Evolutionary conservation across 2,888 invertebrate genomes (phyloP).

Genomic region (Lasioglossum villosulum): DNA sequence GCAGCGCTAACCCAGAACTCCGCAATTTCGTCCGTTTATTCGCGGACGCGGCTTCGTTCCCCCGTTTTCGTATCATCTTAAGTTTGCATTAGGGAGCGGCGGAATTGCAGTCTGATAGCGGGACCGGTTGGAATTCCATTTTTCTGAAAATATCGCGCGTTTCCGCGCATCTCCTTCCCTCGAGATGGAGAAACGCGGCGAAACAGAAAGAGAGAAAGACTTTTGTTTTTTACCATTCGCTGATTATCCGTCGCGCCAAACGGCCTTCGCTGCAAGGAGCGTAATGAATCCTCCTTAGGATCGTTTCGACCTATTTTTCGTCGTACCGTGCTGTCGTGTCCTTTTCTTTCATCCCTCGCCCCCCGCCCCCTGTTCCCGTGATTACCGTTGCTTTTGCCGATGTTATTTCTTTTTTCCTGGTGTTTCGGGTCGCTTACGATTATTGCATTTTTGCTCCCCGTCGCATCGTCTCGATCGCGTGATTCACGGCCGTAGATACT

Average conservation of each 20-base stretch:
- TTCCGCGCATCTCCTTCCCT: not conserved
- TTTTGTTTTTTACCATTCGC: constrained; percentile 22
- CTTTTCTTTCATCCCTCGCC: constrained; percentile 17
- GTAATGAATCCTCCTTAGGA: constrained; percentile 59
- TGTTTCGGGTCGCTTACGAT: constrained; percentile 55
- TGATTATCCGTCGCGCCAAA: constrained; percentile 40
- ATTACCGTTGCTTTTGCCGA: constrained; percentile 45
- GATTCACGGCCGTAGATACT: not conserved
- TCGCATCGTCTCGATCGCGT: not conserved
- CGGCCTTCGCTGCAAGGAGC: constrained; percentile 13
- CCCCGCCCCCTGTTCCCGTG: constrained; percentile 24
- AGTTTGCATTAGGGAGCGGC: constrained; percentile 24
- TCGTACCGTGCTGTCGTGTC: constrained; percentile 25
- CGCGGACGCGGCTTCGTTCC: constrained; percentile 5
- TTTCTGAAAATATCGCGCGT: constrained; percentile 34
- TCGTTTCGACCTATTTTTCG: constrained; percentile 57
- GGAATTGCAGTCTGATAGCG: constrained; percentile 24
- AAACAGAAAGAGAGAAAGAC: not conserved
- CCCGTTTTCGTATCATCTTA: constrained; percentile 28
- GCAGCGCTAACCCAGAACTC: constrained; percentile 13
- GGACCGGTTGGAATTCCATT: constrained; percentile 28
- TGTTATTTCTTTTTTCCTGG: constrained; percentile 17
- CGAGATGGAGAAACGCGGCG: not conserved
- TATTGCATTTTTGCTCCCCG: constrained; percentile 49
- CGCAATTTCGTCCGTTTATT: constrained; percentile 24